Conservation (phyloP, 92 coral and sea anemone genomes). For the Metridium senile region DNA sequence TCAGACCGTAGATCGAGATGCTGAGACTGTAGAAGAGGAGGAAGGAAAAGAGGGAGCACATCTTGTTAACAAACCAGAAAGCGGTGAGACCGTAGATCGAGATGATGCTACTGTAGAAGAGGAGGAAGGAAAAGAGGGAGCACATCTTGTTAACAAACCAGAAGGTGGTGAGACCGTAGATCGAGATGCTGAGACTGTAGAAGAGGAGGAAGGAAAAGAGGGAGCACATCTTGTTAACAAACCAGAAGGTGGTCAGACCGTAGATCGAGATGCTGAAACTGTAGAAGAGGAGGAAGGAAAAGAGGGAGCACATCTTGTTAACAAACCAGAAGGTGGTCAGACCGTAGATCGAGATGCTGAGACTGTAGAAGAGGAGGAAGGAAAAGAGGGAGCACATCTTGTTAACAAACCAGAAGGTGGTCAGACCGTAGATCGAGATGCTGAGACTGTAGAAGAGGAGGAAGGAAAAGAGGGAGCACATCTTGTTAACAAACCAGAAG, state of each 20-base stretch:
- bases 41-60: not conserved
- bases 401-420: not conserved
- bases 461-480: conserved; percentile 2
- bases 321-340: not conserved
- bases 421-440: not conserved
- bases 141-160: too few species aligned
- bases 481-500: too few species aligned
- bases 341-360: conserved; percentile 5
- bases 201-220: too few species aligned
- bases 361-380: conserved; percentile 38
- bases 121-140: too few species aligned
- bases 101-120: conserved; percentile 8
- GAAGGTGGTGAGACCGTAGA: conserved; percentile 12
- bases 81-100: not conserved
- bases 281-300: too few species aligned
- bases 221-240: too few species aligned
- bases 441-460: conserved; percentile 30
- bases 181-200: conserved; percentile 1
- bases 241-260: not conserved
- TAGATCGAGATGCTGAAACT: conserved; percentile 15
- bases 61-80: not conserved
- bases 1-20: conserved; percentile 18
- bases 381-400: too few species aligned
- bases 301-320: too few species aligned
- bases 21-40: not conserved